Evolutionary conservation across 2,888 invertebrate genomes (phyloP).

Genomic region (Phrixothrix hirtus): DNA sequence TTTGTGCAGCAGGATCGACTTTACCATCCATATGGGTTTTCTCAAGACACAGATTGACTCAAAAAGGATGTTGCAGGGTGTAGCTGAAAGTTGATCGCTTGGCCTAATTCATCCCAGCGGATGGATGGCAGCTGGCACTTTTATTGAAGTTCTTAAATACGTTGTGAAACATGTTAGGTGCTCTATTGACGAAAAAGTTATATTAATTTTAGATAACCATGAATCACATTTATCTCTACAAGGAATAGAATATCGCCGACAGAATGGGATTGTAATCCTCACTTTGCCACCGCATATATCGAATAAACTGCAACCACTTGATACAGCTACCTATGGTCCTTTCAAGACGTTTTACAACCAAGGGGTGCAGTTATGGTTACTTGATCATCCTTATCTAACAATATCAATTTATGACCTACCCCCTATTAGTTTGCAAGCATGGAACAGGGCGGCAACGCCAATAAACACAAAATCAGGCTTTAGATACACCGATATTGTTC

Average conservation of each 20-base stretch:
- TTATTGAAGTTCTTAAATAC: slow-evolving; percentile 41
- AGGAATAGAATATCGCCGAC: slow-evolving; percentile 43
- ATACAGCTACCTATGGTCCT: slow-evolving; percentile 11
- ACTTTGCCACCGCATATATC: slow-evolving; percentile 25
- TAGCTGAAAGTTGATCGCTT: slow-evolving; percentile 16
- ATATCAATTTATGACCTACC: slow-evolving; percentile 26
- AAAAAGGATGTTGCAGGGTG: slow-evolving; percentile 13
- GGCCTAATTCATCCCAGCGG: slow-evolving; percentile 32
- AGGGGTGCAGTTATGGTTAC: slow-evolving; percentile 4
- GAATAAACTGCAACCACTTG: slow-evolving; percentile 26
- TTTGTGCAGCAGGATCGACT: slow-evolving; percentile 11
- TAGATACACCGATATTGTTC: slow-evolving; percentile 13
- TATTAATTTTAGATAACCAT: slow-evolving; percentile 45
- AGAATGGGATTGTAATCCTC: slow-evolving; percentile 43
- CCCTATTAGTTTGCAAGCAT: slow-evolving; percentile 14
- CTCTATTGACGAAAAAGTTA: slow-evolving; percentile 35
- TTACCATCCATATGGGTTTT: slow-evolving; percentile 27
- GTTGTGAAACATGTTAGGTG: slow-evolving; percentile 42
- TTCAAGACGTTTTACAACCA: slow-evolving; percentile 16
- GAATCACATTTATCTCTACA: slow-evolving; percentile 39
- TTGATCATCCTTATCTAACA: slow-evolving; percentile 9
- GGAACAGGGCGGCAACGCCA: slow-evolving; percentile 12
- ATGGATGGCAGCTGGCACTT: slow-evolving; percentile 44
- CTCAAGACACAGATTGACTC: slow-evolving; percentile 12
- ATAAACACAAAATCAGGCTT: slow-evolving; percentile 21